Conservation (phyloP, 2,113 vertebrate genomes). For the Syrmaticus mikado region DNA sequence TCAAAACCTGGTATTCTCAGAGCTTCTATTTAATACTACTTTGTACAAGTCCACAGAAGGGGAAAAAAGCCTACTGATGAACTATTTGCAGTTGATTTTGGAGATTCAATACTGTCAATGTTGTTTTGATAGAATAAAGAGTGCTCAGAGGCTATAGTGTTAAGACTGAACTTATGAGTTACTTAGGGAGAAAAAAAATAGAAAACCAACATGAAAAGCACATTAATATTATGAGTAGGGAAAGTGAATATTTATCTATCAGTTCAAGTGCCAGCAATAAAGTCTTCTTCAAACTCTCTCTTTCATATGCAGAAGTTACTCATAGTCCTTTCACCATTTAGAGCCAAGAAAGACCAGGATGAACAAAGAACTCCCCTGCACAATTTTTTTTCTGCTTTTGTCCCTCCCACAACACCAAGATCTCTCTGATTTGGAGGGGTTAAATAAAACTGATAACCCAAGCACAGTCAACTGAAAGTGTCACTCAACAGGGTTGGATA, state of each 20-base stretch:
- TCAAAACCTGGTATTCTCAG: not conserved
- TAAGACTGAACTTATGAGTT: not conserved
- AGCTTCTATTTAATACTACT: not conserved
- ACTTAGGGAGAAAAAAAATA: not conserved
- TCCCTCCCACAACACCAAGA: not conserved
- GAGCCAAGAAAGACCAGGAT: not conserved
- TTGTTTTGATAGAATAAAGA: not conserved
- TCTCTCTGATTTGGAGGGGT: not conserved
- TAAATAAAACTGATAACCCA: not conserved
- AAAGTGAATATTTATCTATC: not conserved
- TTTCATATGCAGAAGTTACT: not conserved
- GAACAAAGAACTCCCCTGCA: not conserved
- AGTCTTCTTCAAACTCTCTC: not conserved
- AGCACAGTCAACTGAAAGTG: not conserved
- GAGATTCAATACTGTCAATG: not conserved
- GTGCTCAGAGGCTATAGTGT: not conserved
- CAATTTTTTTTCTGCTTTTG: not conserved
- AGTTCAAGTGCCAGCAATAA: not conserved
- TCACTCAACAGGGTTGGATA: not conserved
- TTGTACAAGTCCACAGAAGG: not conserved
- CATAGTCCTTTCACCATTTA: not conserved
- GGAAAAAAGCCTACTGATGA: not conserved
- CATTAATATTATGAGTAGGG: not conserved
- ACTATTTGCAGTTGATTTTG: not conserved
- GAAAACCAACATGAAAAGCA: not conserved